These are phyloP conservation scores for Arge pagana DNA, from an alignment of 2,888 invertebrate genomes.

Conservation along the genomic window DNA sequence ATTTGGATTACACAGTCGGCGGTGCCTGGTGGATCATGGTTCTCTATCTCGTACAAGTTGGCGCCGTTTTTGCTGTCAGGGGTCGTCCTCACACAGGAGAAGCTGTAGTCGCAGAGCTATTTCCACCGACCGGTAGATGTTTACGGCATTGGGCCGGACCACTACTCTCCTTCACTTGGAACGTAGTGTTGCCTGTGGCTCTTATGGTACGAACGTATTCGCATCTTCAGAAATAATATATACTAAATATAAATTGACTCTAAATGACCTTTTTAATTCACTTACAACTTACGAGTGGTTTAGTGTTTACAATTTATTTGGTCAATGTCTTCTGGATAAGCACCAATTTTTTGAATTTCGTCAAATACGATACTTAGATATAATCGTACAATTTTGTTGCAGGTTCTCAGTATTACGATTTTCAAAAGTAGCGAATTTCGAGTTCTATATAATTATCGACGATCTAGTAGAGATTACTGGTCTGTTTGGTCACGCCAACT, in stretches of 20 bases:
- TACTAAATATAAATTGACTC: no score
- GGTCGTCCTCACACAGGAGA: slow-evolving; percentile 87
- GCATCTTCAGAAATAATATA: no score
- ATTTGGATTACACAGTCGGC: slow-evolving; percentile 81
- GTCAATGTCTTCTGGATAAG: not conserved
- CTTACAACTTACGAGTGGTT: not conserved
- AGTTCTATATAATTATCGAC: slow-evolving; percentile 71
- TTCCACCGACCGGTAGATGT: slow-evolving; percentile 61
- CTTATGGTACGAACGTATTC: slow-evolving; percentile 68
- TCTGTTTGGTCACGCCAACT: slow-evolving; percentile 78
- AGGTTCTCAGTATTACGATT: slow-evolving; percentile 71
- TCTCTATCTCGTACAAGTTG: slow-evolving; percentile 75
- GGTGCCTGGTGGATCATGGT: slow-evolving; percentile 88
- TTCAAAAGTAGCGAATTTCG: slow-evolving; percentile 72
- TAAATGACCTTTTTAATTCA: slow-evolving; percentile 2
- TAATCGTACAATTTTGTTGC: slow-evolving; percentile 35
- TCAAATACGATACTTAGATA: not conserved
- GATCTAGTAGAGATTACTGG: slow-evolving; percentile 72
- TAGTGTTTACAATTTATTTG: not conserved
- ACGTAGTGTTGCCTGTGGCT: slow-evolving; percentile 81
- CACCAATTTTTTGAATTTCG: slow-evolving; percentile 3
- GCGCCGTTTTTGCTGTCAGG: slow-evolving; percentile 84
- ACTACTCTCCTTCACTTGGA: slow-evolving; percentile 84
- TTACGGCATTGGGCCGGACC: slow-evolving; percentile 68
- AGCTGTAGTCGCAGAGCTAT: slow-evolving; percentile 67